A percentile compares a stretch with the other conserved stretches of the same genome.
Conservation (phyloP, 1,140 invertebrate species). For the Potamilus streckersoni region DNA sequence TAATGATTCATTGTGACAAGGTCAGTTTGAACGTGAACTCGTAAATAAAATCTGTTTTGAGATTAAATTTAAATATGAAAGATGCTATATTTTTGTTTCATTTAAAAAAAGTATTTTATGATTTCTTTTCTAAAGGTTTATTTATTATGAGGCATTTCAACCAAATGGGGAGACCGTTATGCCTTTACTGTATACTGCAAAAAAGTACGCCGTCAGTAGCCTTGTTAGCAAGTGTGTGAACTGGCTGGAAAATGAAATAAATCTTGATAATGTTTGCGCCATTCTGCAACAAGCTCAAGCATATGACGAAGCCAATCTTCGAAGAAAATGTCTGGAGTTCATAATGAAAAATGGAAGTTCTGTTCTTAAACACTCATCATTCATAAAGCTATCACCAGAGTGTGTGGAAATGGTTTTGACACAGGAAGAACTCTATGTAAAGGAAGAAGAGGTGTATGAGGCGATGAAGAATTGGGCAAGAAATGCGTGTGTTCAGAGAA, state of each 20-base stretch:
- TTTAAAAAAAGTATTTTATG: no score
- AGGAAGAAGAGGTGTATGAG: slow-evolving; percentile 29
- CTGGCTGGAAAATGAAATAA: slow-evolving; percentile 16
- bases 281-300: slow-evolving; percentile 29
- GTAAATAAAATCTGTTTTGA: no score
- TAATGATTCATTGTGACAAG: no score
- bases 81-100: no score
- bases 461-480: slow-evolving; percentile 26
- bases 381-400: slow-evolving; percentile 24
- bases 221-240: slow-evolving; percentile 21
- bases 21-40: no score
- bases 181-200: slow-evolving; percentile 25
- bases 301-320: slow-evolving; percentile 19
- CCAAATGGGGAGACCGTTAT: slow-evolving; percentile 15
- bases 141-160: slow-evolving; percentile 18
- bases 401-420: slow-evolving; percentile 19
- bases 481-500: slow-evolving; percentile 17
- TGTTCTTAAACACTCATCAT: slow-evolving; percentile 20
- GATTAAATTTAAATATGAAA: no score
- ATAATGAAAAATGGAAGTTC: slow-evolving; percentile 25
- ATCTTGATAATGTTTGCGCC: slow-evolving; percentile 26
- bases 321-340: slow-evolving; percentile 26
- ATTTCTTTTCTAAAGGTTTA: slow-evolving; percentile 6
- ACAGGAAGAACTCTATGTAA: slow-evolving; percentile 20
- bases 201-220: slow-evolving; percentile 29